These are phyloP conservation scores for Apostichopus californicus DNA, from an alignment of 35 echinoderm and acorn worm species.

Conservation along the genomic window DNA sequence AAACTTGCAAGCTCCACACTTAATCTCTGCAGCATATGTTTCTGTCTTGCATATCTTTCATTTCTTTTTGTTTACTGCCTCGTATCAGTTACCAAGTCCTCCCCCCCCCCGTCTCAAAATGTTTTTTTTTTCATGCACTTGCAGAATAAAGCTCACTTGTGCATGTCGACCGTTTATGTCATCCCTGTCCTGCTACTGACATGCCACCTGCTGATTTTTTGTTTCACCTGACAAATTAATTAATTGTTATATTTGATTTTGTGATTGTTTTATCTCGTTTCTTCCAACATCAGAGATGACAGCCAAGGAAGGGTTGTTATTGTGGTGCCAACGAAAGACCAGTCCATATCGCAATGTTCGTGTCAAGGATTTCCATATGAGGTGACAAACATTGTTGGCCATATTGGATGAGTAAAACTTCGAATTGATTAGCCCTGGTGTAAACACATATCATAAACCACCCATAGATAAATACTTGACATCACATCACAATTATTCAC, in stretches of 20 bases:
- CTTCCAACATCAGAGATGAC: constrained; percentile 69
- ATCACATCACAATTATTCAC: too few relatives aligned
- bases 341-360: constrained; percentile 89
- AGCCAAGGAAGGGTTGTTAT: constrained; percentile 84
- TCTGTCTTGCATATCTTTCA: neutral
- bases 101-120: neutral
- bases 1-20: neutral
- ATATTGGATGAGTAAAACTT: too few relatives aligned
- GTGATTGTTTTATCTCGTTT: constrained; percentile 48
- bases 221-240: constrained; percentile 1
- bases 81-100: too few relatives aligned
- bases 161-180: neutral
- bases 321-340: constrained; percentile 97
- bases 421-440: too few relatives aligned
- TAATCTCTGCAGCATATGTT: neutral
- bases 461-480: too few relatives aligned
- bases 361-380: constrained; percentile 83
- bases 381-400: constrained; percentile 66
- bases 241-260: neutral
- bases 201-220: constrained; percentile 43
- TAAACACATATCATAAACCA: too few relatives aligned
- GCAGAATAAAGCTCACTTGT: neutral
- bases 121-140: neutral
- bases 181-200: neutral
- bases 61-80: constrained; percentile 20